Conservation (phyloP, 2,888 invertebrate genomes). For the Apamea monoglypha region DNA sequence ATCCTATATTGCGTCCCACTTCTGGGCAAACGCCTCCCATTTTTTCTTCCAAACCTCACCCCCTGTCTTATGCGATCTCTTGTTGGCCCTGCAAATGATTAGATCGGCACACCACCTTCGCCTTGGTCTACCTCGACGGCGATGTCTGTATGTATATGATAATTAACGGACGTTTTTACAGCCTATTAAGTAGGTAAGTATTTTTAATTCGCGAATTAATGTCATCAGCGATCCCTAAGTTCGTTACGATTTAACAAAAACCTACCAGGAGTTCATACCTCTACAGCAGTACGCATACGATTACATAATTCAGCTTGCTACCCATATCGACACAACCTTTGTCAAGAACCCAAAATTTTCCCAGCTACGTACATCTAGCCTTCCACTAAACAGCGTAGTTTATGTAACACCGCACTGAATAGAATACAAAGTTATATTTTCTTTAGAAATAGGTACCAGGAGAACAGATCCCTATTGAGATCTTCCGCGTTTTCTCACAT, state of each 20-base stretch:
- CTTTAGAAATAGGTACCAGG: slow-evolving; percentile 52
- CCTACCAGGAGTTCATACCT: slow-evolving; percentile 41
- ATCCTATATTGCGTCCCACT: too few relatives aligned
- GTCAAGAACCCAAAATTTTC: slow-evolving; percentile 24
- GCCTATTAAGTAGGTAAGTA: too few relatives aligned
- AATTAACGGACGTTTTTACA: too few relatives aligned
- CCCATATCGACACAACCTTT: slow-evolving; percentile 26
- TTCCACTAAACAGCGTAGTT: slow-evolving; percentile 57
- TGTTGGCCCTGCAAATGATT: too few relatives aligned
- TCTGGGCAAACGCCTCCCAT: too few relatives aligned
- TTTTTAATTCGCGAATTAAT: too few relatives aligned
- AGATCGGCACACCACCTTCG: too few relatives aligned
- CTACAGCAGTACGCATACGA: slow-evolving; percentile 22
- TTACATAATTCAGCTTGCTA: slow-evolving; percentile 39
- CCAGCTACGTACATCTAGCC: slow-evolving; percentile 24
- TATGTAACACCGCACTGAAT: slow-evolving; percentile 51
- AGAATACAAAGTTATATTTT: slow-evolving; percentile 59
- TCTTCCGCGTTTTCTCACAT: slow-evolving; percentile 70
- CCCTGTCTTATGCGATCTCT: too few relatives aligned
- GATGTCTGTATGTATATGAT: too few relatives aligned
- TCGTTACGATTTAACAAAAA: not conserved
- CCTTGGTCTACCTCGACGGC: too few relatives aligned
- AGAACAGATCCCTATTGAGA: slow-evolving; percentile 68
- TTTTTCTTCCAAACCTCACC: too few relatives aligned
- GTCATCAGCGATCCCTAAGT: too few relatives aligned